Percentiles rank a stretch among this genome's conserved stretches.
Evolutionary conservation across 2,888 invertebrate species (phyloP).

Genomic region (Synanthedon andrenaeformis): DNA sequence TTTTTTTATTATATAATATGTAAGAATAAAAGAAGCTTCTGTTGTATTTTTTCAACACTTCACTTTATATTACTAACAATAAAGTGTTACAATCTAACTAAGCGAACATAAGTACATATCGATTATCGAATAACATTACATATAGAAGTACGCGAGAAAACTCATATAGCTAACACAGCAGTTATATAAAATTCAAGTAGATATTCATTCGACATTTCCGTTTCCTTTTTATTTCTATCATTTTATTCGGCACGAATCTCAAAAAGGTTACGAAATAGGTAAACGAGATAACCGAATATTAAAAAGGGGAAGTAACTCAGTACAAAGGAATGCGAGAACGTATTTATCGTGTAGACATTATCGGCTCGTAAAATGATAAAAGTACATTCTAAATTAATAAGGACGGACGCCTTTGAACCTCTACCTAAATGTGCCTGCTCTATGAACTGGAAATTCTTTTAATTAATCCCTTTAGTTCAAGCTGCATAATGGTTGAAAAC

Average conservation of each 20-base stretch:
- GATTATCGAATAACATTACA: no score
- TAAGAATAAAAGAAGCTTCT: no score
- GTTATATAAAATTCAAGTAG: no score
- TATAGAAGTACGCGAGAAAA: no score
- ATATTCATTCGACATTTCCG: no score
- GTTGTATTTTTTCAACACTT: no score
- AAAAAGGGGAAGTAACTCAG: not conserved
- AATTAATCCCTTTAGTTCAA: conserved; percentile 21
- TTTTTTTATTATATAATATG: no score
- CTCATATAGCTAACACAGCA: no score
- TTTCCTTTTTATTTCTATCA: not conserved
- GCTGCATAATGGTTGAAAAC: not conserved
- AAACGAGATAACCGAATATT: not conserved
- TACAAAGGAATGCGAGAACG: not conserved
- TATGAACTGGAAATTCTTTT: conserved; percentile 20
- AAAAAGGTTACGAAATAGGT: not conserved
- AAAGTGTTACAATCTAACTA: no score
- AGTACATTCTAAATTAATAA: conserved; percentile 11
- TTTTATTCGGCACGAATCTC: not conserved
- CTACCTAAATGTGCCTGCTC: conserved; percentile 11
- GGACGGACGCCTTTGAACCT: conserved; percentile 17
- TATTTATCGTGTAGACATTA: not conserved
- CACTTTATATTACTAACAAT: no score
- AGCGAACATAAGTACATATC: no score
- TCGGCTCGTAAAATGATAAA: not conserved